A percentile compares a stretch with the other conserved stretches of the same genome.
Conservation (phyloP, 2,797 vertebrate species). For the Cyprinella venusta region DNA sequence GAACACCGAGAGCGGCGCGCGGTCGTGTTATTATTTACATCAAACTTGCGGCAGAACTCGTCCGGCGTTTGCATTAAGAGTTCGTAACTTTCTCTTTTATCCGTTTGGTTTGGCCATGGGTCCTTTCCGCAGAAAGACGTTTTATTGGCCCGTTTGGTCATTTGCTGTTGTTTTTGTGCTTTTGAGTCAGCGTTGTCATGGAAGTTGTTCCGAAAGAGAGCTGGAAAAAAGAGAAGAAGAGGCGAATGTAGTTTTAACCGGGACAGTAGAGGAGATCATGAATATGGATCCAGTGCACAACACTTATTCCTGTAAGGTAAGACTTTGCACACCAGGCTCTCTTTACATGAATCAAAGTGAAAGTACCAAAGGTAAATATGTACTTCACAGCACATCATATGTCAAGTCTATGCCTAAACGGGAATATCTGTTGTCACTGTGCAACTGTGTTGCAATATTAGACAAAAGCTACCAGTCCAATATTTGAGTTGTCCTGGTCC, state of each 20-base stretch:
- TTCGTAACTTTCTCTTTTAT: slow-evolving; percentile 51
- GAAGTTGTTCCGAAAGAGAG: slow-evolving; percentile 87
- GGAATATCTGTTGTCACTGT: neutral
- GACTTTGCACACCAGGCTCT: slow-evolving; percentile 34
- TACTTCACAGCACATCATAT: neutral
- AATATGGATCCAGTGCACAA: slow-evolving; percentile 96
- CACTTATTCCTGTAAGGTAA: slow-evolving; percentile 98
- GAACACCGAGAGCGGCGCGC: slow-evolving; percentile 49
- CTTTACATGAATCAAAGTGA: slow-evolving; percentile 28
- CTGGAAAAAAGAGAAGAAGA: slow-evolving; percentile 92
- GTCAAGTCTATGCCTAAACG: neutral
- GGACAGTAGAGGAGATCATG: slow-evolving; percentile 96
- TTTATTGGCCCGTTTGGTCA: slow-evolving; percentile 67
- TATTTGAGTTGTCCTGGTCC: neutral
- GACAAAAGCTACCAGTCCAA: neutral
- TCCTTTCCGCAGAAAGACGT: slow-evolving; percentile 64
- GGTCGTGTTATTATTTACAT: slow-evolving; percentile 47
- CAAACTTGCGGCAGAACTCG: slow-evolving; percentile 52
- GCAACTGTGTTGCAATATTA: neutral
- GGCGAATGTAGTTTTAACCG: slow-evolving; percentile 94
- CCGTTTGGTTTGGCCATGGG: slow-evolving; percentile 73
- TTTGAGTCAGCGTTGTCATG: slow-evolving; percentile 73
- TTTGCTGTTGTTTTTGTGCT: slow-evolving; percentile 71
- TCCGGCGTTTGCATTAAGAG: slow-evolving; percentile 10
- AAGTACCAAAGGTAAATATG: slow-evolving; percentile 13